Conservation (phyloP, 2,113 vertebrate species). For the Hippocampus barbouri region DNA sequence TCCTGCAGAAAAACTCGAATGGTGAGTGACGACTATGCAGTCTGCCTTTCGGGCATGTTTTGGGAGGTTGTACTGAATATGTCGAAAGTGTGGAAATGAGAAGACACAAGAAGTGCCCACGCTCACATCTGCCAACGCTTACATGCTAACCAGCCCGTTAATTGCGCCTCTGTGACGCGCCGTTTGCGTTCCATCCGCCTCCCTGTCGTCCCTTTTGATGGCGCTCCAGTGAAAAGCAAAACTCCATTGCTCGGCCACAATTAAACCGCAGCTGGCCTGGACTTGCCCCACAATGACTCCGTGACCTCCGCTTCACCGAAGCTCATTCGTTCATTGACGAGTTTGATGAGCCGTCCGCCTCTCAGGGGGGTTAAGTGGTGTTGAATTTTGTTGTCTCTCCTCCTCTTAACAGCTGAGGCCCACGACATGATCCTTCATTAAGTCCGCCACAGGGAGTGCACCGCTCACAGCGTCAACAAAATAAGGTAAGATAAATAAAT, state of each 20-base stretch:
- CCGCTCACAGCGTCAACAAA: constrained; percentile 1
- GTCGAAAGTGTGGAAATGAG: background rate
- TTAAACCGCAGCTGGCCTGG: constrained; percentile 48
- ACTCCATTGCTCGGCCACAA: constrained; percentile 59
- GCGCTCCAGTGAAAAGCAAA: constrained; percentile 35
- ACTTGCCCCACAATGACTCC: constrained; percentile 8
- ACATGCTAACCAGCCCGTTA: constrained; percentile 56
- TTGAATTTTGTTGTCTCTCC: background rate
- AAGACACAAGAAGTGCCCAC: background rate
- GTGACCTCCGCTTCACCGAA: background rate
- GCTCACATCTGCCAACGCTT: constrained; percentile 21
- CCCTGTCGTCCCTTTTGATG: constrained; percentile 24
- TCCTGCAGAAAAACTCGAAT: too few relatives aligned
- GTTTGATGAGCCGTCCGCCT: background rate
- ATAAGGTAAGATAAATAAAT: constrained; percentile 5
- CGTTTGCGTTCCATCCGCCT: constrained; percentile 46
- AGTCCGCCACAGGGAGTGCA: background rate
- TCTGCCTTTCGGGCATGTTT: too few relatives aligned
- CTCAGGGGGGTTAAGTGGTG: background rate
- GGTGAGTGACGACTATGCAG: too few relatives aligned
- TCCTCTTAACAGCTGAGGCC: background rate
- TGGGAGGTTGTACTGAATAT: too few relatives aligned
- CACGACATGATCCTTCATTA: background rate
- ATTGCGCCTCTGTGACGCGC: constrained; percentile 50
- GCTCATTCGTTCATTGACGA: constrained; percentile 12